A percentile compares a stretch with the other conserved stretches of the same genome.
Evolutionary conservation across 92 coral and sea anemone species (phyloP).

Genomic region (Ricordea florida): DNA sequence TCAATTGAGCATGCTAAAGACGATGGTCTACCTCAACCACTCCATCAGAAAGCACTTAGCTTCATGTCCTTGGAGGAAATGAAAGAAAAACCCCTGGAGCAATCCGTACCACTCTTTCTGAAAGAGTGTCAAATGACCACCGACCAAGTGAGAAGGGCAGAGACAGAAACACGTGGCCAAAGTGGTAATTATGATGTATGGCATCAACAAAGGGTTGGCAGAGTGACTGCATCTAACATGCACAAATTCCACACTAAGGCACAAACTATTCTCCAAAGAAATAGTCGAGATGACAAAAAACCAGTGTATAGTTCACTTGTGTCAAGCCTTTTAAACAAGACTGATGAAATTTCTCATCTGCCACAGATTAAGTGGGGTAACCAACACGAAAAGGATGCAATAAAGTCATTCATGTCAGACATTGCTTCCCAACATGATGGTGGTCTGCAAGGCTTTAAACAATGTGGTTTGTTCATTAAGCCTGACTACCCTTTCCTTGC

Average conservation of each 20-base stretch:
- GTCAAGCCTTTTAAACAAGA: neutral
- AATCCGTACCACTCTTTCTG: slow-evolving; percentile 45
- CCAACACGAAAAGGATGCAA: slow-evolving; percentile 35
- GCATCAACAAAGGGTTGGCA: slow-evolving; percentile 48
- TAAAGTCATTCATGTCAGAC: slow-evolving; percentile 52
- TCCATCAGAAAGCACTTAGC: slow-evolving; percentile 14
- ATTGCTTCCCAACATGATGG: slow-evolving; percentile 43
- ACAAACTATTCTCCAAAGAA: slow-evolving; percentile 18
- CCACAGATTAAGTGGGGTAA: slow-evolving; percentile 62
- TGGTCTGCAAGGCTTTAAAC: slow-evolving; percentile 48
- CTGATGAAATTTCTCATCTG: slow-evolving; percentile 40
- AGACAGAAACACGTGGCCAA: slow-evolving; percentile 49
- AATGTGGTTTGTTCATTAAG: slow-evolving; percentile 58
- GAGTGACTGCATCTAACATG: slow-evolving; percentile 61
- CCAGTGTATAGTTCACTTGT: slow-evolving; percentile 5
- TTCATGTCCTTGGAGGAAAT: slow-evolving; percentile 38
- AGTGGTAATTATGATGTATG: slow-evolving; percentile 18
- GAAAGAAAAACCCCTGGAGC: slow-evolving; percentile 29
- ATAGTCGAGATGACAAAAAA: neutral
- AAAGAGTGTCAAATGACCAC: slow-evolving; percentile 44
- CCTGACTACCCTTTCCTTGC: slow-evolving; percentile 58
- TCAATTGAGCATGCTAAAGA: slow-evolving; percentile 49
- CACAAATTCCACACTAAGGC: slow-evolving; percentile 45
- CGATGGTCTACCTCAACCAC: slow-evolving; percentile 41
- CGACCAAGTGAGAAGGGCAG: slow-evolving; percentile 27